phyloP scores from a whole-genome alignment of 2,797 vertebrate species.

The Sarcoramphus papa region DNA sequence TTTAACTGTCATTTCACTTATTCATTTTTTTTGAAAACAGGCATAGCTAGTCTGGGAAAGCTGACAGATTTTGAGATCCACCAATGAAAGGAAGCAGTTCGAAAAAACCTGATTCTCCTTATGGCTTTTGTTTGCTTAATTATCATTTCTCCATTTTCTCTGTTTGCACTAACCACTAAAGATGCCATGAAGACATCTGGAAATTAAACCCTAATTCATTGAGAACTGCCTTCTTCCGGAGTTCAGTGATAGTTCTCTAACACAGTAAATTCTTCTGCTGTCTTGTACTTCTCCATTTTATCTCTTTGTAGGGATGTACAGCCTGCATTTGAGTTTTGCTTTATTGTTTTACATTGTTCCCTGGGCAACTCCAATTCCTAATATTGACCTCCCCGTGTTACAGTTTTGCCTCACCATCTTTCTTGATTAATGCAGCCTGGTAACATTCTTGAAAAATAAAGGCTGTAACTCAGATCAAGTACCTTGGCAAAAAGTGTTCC shows the following conservation, averaged over 20 bases:
- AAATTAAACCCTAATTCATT: not conserved
- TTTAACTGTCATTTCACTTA: not conserved
- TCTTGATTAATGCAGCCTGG: not conserved
- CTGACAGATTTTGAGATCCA: not conserved
- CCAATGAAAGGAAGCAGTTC: not conserved
- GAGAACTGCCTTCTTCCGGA: not conserved
- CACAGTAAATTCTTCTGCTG: not conserved
- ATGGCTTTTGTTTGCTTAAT: slow-evolving; percentile 33
- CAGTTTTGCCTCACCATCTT: not conserved
- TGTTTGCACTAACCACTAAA: not conserved
- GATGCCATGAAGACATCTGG: slow-evolving; percentile 3
- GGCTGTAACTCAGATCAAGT: not conserved
- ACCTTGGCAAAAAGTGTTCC: not conserved
- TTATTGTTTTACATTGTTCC: not conserved
- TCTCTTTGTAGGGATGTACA: not conserved
- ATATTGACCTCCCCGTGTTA: not conserved
- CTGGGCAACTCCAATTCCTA: not conserved
- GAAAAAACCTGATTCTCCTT: not conserved
- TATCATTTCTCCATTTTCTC: not conserved
- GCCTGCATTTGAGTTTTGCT: not conserved
- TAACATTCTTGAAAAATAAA: not conserved
- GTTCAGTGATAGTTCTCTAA: not conserved
- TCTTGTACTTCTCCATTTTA: not conserved
- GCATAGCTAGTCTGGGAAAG: not conserved
- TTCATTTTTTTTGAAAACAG: not conserved